Conservation (phyloP, 2,113 vertebrate genomes). For the Cranoglanis bouderius region DNA sequence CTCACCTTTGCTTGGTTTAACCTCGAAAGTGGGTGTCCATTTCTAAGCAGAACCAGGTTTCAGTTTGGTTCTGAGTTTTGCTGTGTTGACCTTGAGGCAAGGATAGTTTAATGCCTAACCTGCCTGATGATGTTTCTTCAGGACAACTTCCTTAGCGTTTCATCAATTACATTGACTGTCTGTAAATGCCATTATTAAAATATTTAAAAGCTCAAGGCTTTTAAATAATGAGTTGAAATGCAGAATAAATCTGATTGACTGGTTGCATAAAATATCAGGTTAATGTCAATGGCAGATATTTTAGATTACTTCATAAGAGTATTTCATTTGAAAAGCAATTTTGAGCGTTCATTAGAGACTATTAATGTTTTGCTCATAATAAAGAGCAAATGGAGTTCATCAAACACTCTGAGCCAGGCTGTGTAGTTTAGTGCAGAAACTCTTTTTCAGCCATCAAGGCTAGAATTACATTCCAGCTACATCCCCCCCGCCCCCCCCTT, state of each 20-base stretch:
- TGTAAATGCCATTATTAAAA: background rate
- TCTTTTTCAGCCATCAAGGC: conserved; percentile 53
- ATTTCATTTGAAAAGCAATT: background rate
- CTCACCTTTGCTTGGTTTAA: conserved; percentile 48
- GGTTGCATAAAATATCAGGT: background rate
- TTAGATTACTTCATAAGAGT: background rate
- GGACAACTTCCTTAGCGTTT: conserved; percentile 19
- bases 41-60: conserved; percentile 51
- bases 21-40: conserved; percentile 44
- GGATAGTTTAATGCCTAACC: conserved; percentile 27
- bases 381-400: no score
- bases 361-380: background rate
- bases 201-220: background rate
- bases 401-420: background rate
- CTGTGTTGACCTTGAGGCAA: conserved; percentile 45
- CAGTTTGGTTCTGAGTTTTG: conserved; percentile 17
- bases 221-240: background rate
- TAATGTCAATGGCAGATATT: background rate
- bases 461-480: conserved; percentile 47
- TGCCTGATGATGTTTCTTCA: conserved; percentile 12
- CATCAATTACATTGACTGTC: conserved; percentile 24
- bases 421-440: conserved; percentile 51
- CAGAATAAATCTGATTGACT: background rate
- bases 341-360: background rate
- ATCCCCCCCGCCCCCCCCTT: conserved; percentile 3